These are phyloP conservation scores for Galemys pyrenaicus DNA, from an alignment of 2,113 vertebrate genomes.

Conservation along the genomic window DNA sequence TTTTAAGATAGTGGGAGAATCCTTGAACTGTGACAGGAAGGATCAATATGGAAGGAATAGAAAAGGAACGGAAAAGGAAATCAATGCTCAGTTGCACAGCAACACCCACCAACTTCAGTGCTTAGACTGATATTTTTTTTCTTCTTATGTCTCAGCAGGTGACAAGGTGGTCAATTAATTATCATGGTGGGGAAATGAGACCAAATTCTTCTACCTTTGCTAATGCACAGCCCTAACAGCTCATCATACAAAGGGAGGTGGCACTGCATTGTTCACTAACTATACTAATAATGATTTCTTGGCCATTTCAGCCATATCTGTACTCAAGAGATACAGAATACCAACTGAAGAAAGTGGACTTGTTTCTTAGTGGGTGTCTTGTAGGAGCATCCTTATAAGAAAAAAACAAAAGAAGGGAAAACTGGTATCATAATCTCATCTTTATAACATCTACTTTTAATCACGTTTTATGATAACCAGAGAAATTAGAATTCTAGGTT, in stretches of 20 bases:
- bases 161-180: not conserved
- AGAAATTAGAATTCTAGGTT: not conserved
- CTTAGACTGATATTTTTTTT: slow-evolving; percentile 11
- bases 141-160: not conserved
- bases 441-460: slow-evolving; percentile 7
- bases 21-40: slow-evolving; percentile 47
- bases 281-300: slow-evolving; percentile 69
- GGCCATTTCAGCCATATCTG: slow-evolving; percentile 15
- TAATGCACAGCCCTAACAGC: slow-evolving; percentile 5
- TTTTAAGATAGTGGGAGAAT: slow-evolving; percentile 23
- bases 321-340: not conserved
- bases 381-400: not conserved
- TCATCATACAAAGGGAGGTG: slow-evolving; percentile 67
- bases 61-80: slow-evolving; percentile 56
- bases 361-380: not conserved
- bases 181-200: not conserved
- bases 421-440: not conserved
- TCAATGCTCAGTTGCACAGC: slow-evolving; percentile 21
- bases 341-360: not conserved
- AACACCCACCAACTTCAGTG: not conserved
- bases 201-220: not conserved
- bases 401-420: not conserved
- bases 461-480: not conserved
- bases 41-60: slow-evolving; percentile 46
- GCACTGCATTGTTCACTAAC: slow-evolving; percentile 63